Base-by-base conservation (phyloP, 2,888 invertebrate species). In the Exephanes ischioxanthus region DNA sequence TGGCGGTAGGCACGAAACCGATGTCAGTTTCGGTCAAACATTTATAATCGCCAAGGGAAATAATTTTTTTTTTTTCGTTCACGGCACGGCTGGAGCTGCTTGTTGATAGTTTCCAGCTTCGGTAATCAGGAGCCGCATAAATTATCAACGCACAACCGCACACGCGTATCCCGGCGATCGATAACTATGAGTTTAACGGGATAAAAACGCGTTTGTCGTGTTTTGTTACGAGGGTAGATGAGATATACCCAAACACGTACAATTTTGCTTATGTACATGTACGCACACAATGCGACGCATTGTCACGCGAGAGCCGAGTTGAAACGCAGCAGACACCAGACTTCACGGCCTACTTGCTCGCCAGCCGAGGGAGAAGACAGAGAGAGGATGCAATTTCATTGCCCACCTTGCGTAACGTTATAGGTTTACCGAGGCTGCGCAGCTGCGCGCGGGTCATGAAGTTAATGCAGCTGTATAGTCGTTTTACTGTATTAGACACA, bases 321-420 rank as follows among this genome's bases (percentile, higher is more conserved):
- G 16, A 55, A 41, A 37, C 53, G 30, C 66, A 55, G 77, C 87
- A 89, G 86, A 79, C 82, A 84, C 16, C 80, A 85, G 85, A 85
- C 85, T 79, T 82, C 82, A 85, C 85, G 85, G 82, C 82, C 85
- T 85, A 85, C 82, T 85, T 85, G 58, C 66, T 75, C 75, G 58
- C 53, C 30, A 82, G 75, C 55, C 66, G 51, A 58, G 68, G 55
- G 75, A 53, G 26, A 73, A 80, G 68, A 70, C 78, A 68, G 51
- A 77, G 72, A 78, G 80, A 68, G 51, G 30, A 84, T 75, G 78
- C 79, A 71, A 85, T 76, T 85, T 79, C 61, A 76, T 85, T 82
- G 82, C 75, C 73, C 82, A 82, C 82, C 79, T 79, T 79, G 75
- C 85, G 82, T 71, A 85, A 85, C 85, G 75, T 70, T 79, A 79